phyloP scores from a whole-genome alignment of 2,888 invertebrate genomes.

The Elmis aenea region DNA sequence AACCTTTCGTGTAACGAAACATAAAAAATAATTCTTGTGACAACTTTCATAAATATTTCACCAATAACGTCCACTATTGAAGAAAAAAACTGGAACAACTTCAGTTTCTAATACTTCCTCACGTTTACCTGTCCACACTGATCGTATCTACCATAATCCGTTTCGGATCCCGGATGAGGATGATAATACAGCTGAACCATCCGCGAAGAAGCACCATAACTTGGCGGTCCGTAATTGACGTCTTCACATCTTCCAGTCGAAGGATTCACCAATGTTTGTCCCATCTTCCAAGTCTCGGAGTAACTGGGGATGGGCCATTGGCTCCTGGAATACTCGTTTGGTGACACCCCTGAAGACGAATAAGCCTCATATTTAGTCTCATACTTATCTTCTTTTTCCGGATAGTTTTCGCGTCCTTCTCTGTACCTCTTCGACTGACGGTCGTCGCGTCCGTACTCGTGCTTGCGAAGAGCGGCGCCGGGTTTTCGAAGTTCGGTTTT shows the following conservation, averaged over 20 bases:
- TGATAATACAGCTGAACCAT: conserved; percentile 7
- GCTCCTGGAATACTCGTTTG: conserved; percentile 12
- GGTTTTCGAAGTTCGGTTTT: conserved; percentile 8
- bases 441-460: conserved; percentile 10
- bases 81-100: too few species aligned
- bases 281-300: conserved; percentile 10
- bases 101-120: too few species aligned
- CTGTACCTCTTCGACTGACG: conserved; percentile 6
- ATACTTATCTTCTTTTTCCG: conserved; percentile 5
- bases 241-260: conserved; percentile 8
- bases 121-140: conserved; percentile 7
- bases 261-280: neutral
- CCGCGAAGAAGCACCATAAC: conserved; percentile 4
- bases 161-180: neutral
- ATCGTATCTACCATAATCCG: conserved; percentile 9
- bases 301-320: conserved; percentile 5
- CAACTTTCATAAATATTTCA: too few species aligned
- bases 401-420: conserved; percentile 3
- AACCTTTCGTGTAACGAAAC: too few species aligned
- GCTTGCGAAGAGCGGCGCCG: conserved; percentile 4
- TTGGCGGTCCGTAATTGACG: conserved; percentile 1
- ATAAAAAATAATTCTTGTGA: too few species aligned
- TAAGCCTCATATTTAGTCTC: too few species aligned
- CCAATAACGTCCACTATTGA: too few species aligned
- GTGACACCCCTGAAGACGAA: too few species aligned